These are phyloP conservation scores for Danio jaintianensis DNA, from an alignment of 2,797 vertebrate genomes.

Conservation along the genomic window DNA sequence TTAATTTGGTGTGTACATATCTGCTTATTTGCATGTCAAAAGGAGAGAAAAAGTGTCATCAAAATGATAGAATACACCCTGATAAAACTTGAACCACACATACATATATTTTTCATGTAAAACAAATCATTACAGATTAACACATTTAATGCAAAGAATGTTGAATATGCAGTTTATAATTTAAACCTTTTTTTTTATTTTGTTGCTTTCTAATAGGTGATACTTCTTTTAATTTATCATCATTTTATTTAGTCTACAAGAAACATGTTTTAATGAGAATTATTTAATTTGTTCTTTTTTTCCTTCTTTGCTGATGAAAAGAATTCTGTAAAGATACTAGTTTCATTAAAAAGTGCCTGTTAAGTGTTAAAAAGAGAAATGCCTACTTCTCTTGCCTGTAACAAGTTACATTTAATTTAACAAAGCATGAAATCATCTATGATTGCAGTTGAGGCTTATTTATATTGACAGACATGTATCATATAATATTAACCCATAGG, in stretches of 20 bases:
- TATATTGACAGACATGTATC: not conserved
- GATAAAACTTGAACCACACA: conserved; percentile 55
- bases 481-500: no score
- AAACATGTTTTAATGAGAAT: not conserved
- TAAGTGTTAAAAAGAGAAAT: conserved; percentile 15
- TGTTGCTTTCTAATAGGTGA: conserved; percentile 17
- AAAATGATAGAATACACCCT: conserved; percentile 52
- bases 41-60: conserved; percentile 13
- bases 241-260: no score
- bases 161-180: conserved; percentile 4
- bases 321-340: conserved; percentile 13
- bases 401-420: not conserved
- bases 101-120: not conserved
- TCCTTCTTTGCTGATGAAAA: not conserved
- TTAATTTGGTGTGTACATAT: conserved; percentile 28
- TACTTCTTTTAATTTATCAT: conserved; percentile 44
- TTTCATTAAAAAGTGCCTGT: conserved; percentile 34
- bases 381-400: conserved; percentile 5
- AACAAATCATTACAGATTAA: conserved; percentile 14
- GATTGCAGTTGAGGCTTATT: not conserved
- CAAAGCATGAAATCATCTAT: not conserved
- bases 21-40: conserved; percentile 17
- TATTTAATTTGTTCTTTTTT: not conserved
- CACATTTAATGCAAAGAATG: conserved; percentile 14
- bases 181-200: conserved; percentile 39